Evolutionary conservation across 2,797 vertebrate species (phyloP).

Genomic region (Mus caroli): DNA sequence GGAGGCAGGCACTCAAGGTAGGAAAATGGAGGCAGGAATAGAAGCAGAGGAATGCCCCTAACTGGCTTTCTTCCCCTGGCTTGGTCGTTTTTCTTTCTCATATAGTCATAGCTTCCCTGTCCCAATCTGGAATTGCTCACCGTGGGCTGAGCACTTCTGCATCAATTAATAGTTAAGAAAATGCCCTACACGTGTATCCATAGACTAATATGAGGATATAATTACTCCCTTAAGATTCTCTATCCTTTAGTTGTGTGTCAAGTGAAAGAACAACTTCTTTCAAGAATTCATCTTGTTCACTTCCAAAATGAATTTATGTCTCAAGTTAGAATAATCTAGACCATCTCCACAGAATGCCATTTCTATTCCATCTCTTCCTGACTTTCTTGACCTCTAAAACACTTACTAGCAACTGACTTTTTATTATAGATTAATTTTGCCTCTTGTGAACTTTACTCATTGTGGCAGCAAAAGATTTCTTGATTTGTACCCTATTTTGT

Average conservation of each 20-base stretch:
- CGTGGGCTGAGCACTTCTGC: neutral
- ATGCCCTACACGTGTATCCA: neutral
- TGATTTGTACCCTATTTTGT: neutral
- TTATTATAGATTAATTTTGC: neutral
- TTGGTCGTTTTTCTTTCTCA: neutral
- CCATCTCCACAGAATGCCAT: neutral
- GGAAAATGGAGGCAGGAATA: neutral
- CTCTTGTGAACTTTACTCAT: neutral
- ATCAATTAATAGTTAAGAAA: neutral
- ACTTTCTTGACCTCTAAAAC: neutral
- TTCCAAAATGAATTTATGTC: neutral
- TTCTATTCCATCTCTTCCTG: neutral
- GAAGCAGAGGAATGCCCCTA: no score
- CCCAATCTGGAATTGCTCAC: neutral
- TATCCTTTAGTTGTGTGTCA: neutral
- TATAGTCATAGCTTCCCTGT: no score
- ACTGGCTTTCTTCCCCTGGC: neutral
- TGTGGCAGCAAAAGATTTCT: neutral
- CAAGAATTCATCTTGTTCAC: neutral
- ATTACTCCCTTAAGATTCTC: neutral
- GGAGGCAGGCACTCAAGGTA: neutral
- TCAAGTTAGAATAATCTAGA: neutral
- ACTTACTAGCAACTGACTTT: neutral
- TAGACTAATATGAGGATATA: neutral
- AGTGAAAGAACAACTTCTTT: neutral